A percentile compares a stretch with the other conserved stretches of the same genome.
These are phyloP conservation scores for Prenolepis imparis DNA, from an alignment of 2,888 invertebrate genomes.

Conservation along the genomic window DNA sequence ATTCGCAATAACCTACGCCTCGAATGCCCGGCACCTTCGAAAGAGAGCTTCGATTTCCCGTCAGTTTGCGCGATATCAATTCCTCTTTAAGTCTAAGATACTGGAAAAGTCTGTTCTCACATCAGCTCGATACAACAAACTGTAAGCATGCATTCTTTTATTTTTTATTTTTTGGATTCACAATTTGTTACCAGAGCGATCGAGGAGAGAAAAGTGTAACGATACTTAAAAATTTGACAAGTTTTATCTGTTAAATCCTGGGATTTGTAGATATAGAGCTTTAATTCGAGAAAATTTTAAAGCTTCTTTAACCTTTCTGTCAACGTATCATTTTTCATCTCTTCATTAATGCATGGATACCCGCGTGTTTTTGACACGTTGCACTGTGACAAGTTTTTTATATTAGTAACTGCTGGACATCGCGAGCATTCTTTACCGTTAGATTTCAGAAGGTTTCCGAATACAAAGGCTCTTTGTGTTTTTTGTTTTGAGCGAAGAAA, in stretches of 20 bases:
- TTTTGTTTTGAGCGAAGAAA: too few species aligned
- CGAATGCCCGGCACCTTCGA: slow-evolving; percentile 17
- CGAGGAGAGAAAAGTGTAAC: neutral
- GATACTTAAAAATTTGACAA: neutral
- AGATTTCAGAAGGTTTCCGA: too few species aligned
- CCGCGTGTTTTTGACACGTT: too few species aligned
- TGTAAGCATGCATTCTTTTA: neutral
- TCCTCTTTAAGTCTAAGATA: neutral
- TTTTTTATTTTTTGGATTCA: neutral
- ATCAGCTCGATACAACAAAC: neutral
- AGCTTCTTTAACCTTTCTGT: too few species aligned
- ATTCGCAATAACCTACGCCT: slow-evolving; percentile 54
- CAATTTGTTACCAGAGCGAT: neutral
- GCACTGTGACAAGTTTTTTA: too few species aligned
- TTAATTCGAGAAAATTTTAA: neutral
- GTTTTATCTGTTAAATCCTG: neutral
- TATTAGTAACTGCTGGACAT: too few species aligned
- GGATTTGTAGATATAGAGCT: too few species aligned
- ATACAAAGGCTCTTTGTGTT: too few species aligned
- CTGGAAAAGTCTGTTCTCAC: neutral
- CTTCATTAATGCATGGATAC: too few species aligned
- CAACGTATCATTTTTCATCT: too few species aligned
- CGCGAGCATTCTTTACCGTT: too few species aligned
- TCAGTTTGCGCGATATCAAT: neutral
- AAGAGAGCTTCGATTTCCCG: neutral